Evolutionary conservation across 2,113 vertebrate species (phyloP), one percentile per base, ranked within the genome.

Genomic region (Siniperca knerii): DNA sequence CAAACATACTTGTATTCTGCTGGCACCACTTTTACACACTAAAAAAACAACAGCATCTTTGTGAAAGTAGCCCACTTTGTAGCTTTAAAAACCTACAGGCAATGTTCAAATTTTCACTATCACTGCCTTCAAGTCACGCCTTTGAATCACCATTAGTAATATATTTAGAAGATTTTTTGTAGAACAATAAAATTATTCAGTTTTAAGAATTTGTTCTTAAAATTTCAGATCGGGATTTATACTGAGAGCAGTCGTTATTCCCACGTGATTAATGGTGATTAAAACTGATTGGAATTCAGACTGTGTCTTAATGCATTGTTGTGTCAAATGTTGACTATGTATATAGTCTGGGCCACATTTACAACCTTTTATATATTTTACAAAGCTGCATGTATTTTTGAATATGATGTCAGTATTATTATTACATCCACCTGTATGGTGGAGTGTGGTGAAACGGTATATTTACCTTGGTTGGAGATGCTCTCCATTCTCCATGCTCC

Each of bases 21-120:
- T 55, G 50, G 46, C 52, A 55, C 58, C 15, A 8, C 60, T 83
- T 68, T 75, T 33, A 69, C 65, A 78, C 68, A 75, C 25, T 65
- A 15, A 4, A 79, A 55, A 57, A 82, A 66, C 84, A 89, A 87
- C 50, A 23, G 76, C 65, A 68, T 72, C 90, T 81, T 87, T 86
- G 80, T 87, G 44, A 71, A 58, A 57, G 13, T 4, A 82, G 44
- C 46, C 67, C 42, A 79, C n/a, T 78, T 72, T 67, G 37, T 55
- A 48, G 46, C 66, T 73, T 64, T 42, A 86, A 81, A 80, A 77
- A 79, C 86, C 74, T 67, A 8, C 29, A 64, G 86, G 84, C 18
- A 75, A 74, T 83, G 35, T 75, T 85, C 20, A 16, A 50, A 81
- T 79, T 74, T 79, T 66, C 72, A 72, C n/a, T 37, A 37, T 40